Evolutionary conservation across 2,888 invertebrate genomes (phyloP).

Genomic region (Enchytraeus crypticus): DNA sequence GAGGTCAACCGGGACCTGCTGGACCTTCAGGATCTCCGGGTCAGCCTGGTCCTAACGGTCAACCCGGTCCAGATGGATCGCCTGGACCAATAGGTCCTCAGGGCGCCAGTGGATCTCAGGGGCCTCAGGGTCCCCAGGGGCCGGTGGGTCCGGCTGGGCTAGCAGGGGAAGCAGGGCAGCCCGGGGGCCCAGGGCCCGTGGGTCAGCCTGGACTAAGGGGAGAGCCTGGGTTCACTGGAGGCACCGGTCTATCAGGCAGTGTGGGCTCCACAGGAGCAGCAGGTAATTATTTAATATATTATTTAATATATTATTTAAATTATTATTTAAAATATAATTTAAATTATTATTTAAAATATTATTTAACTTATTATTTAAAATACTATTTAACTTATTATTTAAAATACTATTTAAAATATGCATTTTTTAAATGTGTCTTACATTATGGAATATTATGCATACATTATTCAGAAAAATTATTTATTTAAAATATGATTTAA

Average conservation of each 20-base stretch:
- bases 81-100: no score
- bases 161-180: constrained; percentile 13
- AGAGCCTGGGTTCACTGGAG: constrained; percentile 8
- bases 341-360: no score
- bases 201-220: constrained; percentile 11
- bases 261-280: constrained; percentile 13
- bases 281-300: neutral
- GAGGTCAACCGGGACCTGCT: constrained; percentile 15
- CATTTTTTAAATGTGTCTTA: no score
- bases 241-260: constrained; percentile 6
- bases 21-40: constrained; percentile 58
- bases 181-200: constrained; percentile 3
- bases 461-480: no score
- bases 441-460: no score
- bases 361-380: no score
- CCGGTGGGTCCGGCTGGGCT: constrained; percentile 13
- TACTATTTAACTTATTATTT: no score
- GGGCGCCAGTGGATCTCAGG: constrained; percentile 27
- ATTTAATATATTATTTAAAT: no score
- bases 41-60: constrained; percentile 24
- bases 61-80: constrained; percentile 15
- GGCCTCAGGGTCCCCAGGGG: constrained; percentile 17
- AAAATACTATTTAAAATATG: no score
- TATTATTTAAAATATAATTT: no score
- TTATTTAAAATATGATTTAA: no score